Conservation (phyloP, 92 coral and sea anemone genomes). For the Epizoanthus stellaris region DNA sequence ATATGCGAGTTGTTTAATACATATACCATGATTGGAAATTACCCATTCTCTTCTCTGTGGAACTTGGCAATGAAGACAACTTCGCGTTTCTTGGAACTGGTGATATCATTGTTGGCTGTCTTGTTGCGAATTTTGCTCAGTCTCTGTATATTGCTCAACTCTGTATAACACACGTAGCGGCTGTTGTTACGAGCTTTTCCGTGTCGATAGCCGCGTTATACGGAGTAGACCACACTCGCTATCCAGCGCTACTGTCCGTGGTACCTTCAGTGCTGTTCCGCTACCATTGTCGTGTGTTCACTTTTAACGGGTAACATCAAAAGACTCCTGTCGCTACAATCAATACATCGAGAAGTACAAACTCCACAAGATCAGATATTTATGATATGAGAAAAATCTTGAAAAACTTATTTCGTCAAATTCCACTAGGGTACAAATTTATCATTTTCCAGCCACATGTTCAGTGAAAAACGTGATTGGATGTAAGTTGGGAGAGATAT, state of each 20-base stretch:
- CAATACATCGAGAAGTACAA: background rate
- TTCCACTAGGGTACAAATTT: too few species aligned
- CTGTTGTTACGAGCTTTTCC: slow-evolving; percentile 63
- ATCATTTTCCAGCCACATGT: too few species aligned
- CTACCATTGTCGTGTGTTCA: slow-evolving; percentile 43
- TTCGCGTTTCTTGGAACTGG: slow-evolving; percentile 77
- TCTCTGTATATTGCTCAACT: slow-evolving; percentile 67
- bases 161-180: slow-evolving; percentile 59
- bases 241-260: slow-evolving; percentile 57
- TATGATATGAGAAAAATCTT: too few species aligned
- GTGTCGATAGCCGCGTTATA: slow-evolving; percentile 61
- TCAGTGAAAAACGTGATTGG: too few species aligned
- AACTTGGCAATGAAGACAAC: slow-evolving; percentile 55
- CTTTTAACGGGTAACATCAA: slow-evolving; percentile 34
- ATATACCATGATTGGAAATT: slow-evolving; percentile 57
- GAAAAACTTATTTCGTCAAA: too few species aligned
- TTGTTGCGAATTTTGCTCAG: slow-evolving; percentile 72
- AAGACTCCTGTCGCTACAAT: slow-evolving; percentile 35
- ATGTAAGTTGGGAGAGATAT: too few species aligned
- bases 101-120: slow-evolving; percentile 69
- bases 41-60: slow-evolving; percentile 67
- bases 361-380: too few species aligned
- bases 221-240: slow-evolving; percentile 52
- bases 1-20: slow-evolving; percentile 58
- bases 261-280: slow-evolving; percentile 66